Percentiles rank a stretch among this genome's conserved stretches.
phyloP scores from a whole-genome alignment of 2,113 vertebrate genomes.

The Channa argus region DNA sequence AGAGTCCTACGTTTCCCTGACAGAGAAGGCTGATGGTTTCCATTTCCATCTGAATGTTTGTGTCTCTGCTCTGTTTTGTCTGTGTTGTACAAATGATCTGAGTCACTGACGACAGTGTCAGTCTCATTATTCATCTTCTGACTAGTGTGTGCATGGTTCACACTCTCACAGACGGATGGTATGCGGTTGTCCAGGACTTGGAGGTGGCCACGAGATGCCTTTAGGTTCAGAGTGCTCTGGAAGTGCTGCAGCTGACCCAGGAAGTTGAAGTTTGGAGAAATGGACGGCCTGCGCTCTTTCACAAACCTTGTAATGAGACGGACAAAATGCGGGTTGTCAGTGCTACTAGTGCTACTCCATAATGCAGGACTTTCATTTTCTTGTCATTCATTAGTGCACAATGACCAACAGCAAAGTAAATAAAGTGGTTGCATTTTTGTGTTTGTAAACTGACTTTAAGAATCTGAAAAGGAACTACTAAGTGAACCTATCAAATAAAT shows the following conservation, averaged over 20 bases:
- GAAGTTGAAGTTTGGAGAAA: slow-evolving; percentile 89
- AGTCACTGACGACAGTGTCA: background rate
- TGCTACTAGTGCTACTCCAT: background rate
- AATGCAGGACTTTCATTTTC: too few species aligned
- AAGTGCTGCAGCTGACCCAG: slow-evolving; percentile 87
- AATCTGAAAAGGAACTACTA: too few species aligned
- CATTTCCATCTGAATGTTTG: background rate
- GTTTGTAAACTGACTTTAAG: too few species aligned
- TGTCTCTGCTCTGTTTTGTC: slow-evolving; percentile 24
- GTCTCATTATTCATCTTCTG: slow-evolving; percentile 12
- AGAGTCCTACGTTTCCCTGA: slow-evolving; percentile 49
- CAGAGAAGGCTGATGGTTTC: slow-evolving; percentile 31
- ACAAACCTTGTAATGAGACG: slow-evolving; percentile 80
- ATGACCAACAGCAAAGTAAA: too few species aligned
- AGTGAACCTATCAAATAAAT: too few species aligned
- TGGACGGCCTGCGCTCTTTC: slow-evolving; percentile 86
- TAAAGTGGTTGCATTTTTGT: too few species aligned
- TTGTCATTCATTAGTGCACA: too few species aligned
- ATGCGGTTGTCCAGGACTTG: slow-evolving; percentile 19
- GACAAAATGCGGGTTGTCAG: slow-evolving; percentile 21
- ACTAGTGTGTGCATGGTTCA: slow-evolving; percentile 1
- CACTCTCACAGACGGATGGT: background rate
- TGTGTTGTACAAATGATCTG: slow-evolving; percentile 13
- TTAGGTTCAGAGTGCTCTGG: slow-evolving; percentile 77
- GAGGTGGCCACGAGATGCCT: background rate